A percentile compares a stretch with the other conserved stretches of the same genome.
phyloP scores from a whole-genome alignment of 2,888 invertebrate genomes.

The Oscheius sp. region DNA sequence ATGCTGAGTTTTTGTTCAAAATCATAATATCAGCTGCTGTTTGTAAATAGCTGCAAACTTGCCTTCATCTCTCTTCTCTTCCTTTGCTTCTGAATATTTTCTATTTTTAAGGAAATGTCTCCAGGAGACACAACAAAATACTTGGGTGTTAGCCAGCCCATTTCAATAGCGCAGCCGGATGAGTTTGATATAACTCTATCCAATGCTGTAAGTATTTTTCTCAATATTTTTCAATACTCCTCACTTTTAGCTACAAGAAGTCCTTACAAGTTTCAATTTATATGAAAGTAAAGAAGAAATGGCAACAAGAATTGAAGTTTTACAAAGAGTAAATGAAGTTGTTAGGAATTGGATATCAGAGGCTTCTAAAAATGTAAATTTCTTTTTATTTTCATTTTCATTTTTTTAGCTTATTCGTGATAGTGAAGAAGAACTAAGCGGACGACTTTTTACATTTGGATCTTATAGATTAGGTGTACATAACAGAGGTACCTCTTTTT shows the following conservation, averaged over 20 bases:
- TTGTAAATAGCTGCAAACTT: no score
- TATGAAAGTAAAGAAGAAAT: conserved; percentile 19
- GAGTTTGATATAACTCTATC: conserved; percentile 2
- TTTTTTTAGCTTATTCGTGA: conserved; percentile 83
- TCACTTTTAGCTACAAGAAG: conserved; percentile 9
- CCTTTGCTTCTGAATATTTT: no score
- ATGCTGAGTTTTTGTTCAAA: no score
- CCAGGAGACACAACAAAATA: neutral
- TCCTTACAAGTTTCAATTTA: neutral
- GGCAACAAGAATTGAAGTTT: neutral
- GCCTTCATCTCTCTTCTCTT: no score
- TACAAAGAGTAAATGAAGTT: neutral
- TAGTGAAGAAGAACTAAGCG: conserved; percentile 88
- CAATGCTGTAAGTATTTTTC: neutral
- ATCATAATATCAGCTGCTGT: no score
- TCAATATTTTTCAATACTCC: neutral
- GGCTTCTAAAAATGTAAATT: conserved; percentile 5
- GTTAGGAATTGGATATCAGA: neutral
- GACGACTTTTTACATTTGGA: conserved; percentile 99
- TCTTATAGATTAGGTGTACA: conserved; percentile 92
- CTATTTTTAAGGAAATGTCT: no score
- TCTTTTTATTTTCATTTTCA: neutral
- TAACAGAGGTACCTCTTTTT: conserved; percentile 81
- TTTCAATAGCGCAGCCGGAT: neutral
- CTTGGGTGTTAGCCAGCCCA: conserved; percentile 14